phyloP scores from a whole-genome alignment of 2,797 vertebrate species.

The Chaunax sp. region DNA sequence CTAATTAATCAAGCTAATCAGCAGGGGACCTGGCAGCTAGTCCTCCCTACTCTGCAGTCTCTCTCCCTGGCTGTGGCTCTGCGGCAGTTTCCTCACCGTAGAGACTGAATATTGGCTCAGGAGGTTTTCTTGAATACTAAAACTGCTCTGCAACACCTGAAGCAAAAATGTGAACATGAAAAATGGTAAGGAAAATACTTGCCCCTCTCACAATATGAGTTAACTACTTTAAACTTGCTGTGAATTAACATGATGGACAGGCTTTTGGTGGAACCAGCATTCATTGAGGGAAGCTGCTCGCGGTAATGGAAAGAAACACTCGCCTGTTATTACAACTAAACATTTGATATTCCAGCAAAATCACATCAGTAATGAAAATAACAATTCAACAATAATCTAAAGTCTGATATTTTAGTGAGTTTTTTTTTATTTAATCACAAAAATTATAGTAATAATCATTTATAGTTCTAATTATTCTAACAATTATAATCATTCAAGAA shows the following conservation, averaged over 20 bases:
- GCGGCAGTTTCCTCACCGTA: constrained; percentile 56
- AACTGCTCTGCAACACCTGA: constrained; percentile 31
- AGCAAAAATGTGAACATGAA: constrained; percentile 22
- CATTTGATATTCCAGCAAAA: no score
- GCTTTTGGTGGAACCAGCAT: not conserved
- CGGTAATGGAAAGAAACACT: not conserved
- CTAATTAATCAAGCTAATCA: constrained; percentile 79
- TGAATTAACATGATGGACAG: not conserved
- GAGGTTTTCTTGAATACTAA: constrained; percentile 51
- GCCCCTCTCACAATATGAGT: not conserved
- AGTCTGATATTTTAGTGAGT: no score
- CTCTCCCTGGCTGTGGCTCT: constrained; percentile 53
- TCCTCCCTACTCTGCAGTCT: constrained; percentile 57
- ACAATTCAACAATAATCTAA: no score
- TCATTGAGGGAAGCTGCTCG: not conserved
- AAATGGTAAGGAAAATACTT: constrained; percentile 4
- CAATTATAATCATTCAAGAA: not conserved
- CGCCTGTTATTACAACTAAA: no score
- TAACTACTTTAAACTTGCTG: constrained; percentile 11
- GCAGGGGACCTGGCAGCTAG: constrained; percentile 64
- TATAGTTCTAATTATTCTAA: not conserved
- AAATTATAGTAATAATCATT: no score
- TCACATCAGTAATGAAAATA: no score
- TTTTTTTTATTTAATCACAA: no score
- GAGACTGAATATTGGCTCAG: constrained; percentile 36